Conservation (phyloP, 2,113 vertebrate species). For the Puma concolor region DNA sequence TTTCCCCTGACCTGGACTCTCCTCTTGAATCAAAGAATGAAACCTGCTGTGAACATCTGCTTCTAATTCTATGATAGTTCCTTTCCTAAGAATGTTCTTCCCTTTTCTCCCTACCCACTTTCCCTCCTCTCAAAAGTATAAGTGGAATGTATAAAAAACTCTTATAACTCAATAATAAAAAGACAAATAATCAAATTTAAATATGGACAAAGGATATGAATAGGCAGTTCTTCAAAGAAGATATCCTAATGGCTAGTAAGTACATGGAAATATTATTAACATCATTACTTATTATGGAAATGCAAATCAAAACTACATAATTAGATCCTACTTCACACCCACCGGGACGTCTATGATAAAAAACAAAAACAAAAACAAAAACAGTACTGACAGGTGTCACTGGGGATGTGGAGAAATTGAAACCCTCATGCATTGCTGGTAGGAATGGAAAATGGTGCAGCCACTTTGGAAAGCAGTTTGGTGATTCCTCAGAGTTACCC, state of each 20-base stretch:
- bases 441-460: constrained; percentile 34
- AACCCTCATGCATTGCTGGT: constrained; percentile 4
- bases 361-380: background rate
- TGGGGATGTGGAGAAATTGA: background rate
- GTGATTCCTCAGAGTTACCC: background rate
- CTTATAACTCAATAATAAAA: constrained; percentile 30
- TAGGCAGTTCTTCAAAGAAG: constrained; percentile 30
- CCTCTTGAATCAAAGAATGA: constrained; percentile 51
- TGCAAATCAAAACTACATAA: constrained; percentile 27
- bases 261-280: constrained; percentile 14
- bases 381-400: background rate
- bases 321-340: background rate
- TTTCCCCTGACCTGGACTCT: background rate
- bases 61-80: background rate
- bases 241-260: background rate
- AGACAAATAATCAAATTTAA: background rate
- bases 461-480: constrained; percentile 25
- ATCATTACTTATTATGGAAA: constrained; percentile 39
- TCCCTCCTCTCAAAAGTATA: constrained; percentile 33
- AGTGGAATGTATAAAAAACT: constrained; percentile 8
- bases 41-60: constrained; percentile 23
- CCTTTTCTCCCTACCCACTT: background rate
- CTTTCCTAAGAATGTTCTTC: background rate
- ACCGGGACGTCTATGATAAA: constrained; percentile 25
- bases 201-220: constrained; percentile 28